Conservation (phyloP, 2,888 invertebrate species). For the Yponomeuta malinellus region DNA sequence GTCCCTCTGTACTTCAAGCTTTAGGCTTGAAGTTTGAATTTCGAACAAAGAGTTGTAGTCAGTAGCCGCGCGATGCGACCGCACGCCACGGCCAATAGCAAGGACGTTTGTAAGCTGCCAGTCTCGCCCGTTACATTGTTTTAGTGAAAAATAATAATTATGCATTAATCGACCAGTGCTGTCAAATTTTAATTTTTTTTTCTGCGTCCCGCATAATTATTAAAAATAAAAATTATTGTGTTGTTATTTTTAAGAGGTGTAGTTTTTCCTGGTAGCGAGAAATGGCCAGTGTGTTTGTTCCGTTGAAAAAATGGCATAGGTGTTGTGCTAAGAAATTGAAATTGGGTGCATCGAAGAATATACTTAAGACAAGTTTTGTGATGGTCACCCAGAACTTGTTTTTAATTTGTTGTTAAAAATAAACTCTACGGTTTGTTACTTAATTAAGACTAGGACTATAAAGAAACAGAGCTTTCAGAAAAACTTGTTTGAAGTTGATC, state of each 20-base stretch:
- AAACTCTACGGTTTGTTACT: no score
- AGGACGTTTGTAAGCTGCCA: conserved; percentile 38
- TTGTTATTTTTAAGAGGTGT: neutral
- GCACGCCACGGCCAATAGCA: conserved; percentile 60
- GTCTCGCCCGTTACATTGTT: neutral
- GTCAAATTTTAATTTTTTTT: no score
- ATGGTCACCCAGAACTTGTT: neutral
- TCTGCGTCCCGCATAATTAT: no score
- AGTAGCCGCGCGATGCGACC: conserved; percentile 46
- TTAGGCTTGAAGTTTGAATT: conserved; percentile 47
- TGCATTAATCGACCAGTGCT: neutral
- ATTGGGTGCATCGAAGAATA: conserved; percentile 15
- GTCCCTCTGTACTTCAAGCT: neutral
- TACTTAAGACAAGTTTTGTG: neutral
- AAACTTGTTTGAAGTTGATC: no score
- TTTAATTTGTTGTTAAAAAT: neutral
- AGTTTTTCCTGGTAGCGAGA: neutral
- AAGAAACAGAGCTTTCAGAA: no score
- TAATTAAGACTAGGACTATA: no score
- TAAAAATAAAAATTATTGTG: neutral
- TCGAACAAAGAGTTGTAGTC: conserved; percentile 63
- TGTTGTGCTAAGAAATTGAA: conserved; percentile 27
- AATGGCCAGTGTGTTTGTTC: neutral
- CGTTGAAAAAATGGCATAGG: conserved; percentile 33
- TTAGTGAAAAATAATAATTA: neutral